These are phyloP conservation scores for Idaea aversata DNA, from an alignment of 2,888 invertebrate genomes.

Conservation along the genomic window DNA sequence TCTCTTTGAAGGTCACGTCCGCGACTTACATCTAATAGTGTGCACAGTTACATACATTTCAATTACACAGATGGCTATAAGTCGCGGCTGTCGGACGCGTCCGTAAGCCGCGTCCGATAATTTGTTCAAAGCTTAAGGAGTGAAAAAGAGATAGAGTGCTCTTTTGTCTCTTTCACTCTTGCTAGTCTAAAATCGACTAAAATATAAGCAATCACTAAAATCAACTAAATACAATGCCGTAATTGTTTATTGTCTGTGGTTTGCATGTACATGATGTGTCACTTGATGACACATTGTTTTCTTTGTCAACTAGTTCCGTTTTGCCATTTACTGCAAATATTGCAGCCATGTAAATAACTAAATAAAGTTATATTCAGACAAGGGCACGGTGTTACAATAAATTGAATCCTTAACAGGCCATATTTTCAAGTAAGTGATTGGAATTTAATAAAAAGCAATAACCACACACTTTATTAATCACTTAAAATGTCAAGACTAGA, in stretches of 20 bases:
- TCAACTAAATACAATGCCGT: neutral
- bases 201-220: neutral
- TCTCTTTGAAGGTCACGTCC: too few species aligned
- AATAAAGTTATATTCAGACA: neutral
- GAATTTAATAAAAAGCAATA: neutral
- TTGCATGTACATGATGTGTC: neutral
- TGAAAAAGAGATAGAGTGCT: neutral
- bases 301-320: slow-evolving; percentile 12
- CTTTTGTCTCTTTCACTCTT: neutral
- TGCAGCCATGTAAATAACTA: neutral
- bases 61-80: too few species aligned
- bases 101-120: too few species aligned
- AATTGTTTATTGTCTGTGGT: neutral
- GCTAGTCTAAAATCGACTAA: neutral
- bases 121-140: too few species aligned
- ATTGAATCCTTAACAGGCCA: neutral
- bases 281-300: slow-evolving; percentile 1
- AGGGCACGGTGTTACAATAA: neutral
- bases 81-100: too few species aligned
- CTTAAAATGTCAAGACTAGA: slow-evolving; percentile 62
- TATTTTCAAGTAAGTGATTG: neutral
- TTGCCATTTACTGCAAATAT: slow-evolving; percentile 8
- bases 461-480: neutral
- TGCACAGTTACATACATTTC: too few species aligned
- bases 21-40: too few species aligned